phyloP scores from a whole-genome alignment of 2,113 vertebrate genomes.

The Cynoglossus semilaevis region DNA sequence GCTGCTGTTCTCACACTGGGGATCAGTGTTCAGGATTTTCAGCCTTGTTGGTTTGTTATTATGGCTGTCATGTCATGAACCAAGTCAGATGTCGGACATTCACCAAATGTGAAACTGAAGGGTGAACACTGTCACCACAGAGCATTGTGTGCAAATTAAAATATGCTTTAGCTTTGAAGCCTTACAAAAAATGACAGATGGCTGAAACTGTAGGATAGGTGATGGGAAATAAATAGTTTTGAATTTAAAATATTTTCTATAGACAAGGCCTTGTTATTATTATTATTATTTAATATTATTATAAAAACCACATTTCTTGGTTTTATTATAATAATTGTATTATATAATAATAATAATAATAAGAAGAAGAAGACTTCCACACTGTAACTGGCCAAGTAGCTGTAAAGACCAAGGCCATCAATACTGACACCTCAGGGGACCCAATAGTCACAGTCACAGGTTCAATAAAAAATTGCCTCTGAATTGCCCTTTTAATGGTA shows the following conservation, averaged over 20 bases:
- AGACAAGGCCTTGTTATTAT: too few relatives aligned
- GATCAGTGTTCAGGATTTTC: conserved; percentile 1
- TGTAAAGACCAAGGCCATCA: conserved; percentile 44
- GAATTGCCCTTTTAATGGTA: conserved; percentile 56
- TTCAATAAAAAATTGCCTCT: conserved; percentile 59
- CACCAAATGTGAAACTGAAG: neutral
- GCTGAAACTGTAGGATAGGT: too few relatives aligned
- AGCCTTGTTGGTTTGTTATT: neutral
- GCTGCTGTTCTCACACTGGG: neutral
- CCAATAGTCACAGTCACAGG: conserved; percentile 36
- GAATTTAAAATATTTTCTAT: too few relatives aligned
- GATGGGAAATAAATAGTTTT: too few relatives aligned
- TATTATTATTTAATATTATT: too few relatives aligned
- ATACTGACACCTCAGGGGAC: conserved; percentile 29
- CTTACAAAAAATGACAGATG: too few relatives aligned
- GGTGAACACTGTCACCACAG: neutral
- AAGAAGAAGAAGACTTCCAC: too few relatives aligned
- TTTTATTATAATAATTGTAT: too few relatives aligned
- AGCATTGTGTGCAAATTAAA: neutral
- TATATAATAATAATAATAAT: too few relatives aligned
- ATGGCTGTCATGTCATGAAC: neutral
- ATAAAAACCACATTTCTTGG: too few relatives aligned
- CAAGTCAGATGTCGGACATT: neutral
- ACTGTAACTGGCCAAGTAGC: too few relatives aligned
- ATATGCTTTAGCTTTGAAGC: too few relatives aligned